Evolutionary conservation across 2,113 vertebrate genomes (phyloP).

Genomic region (Theristicus caerulescens): DNA sequence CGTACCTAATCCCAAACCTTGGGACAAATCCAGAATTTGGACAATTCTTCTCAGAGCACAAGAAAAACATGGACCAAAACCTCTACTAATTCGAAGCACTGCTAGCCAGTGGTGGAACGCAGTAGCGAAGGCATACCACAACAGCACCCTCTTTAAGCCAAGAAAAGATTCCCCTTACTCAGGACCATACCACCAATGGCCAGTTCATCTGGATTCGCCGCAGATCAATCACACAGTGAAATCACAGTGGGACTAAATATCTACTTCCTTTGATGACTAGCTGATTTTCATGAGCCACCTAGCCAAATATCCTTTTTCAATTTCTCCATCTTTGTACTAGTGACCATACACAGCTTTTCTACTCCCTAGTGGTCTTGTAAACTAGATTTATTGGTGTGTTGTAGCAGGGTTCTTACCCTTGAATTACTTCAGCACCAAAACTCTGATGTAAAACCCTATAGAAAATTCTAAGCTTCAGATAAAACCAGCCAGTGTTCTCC

Average conservation of each 20-base stretch:
- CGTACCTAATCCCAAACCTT: not conserved
- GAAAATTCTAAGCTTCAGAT: constrained; percentile 37
- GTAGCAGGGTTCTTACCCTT: not conserved
- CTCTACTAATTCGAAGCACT: not conserved
- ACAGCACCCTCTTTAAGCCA: not conserved
- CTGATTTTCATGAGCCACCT: not conserved
- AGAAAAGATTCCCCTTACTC: not conserved
- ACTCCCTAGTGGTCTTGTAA: not conserved
- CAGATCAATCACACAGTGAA: not conserved
- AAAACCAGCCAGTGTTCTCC: constrained; percentile 23
- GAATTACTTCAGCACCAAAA: constrained; percentile 2
- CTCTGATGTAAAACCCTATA: not conserved
- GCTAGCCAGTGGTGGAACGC: not conserved
- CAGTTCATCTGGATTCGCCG: not conserved
- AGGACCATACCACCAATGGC: not conserved
- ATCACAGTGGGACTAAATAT: not conserved
- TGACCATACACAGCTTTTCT: not conserved
- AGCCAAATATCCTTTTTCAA: not conserved
- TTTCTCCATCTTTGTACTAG: not conserved
- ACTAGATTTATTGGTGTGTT: not conserved
- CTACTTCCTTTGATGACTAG: not conserved
- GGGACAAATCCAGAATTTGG: not conserved
- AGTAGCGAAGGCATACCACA: not conserved
- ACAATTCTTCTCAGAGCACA: not conserved
- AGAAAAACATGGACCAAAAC: not conserved